Conservation (phyloP, 2,113 vertebrate genomes). For the Baryphthengus martii region DNA sequence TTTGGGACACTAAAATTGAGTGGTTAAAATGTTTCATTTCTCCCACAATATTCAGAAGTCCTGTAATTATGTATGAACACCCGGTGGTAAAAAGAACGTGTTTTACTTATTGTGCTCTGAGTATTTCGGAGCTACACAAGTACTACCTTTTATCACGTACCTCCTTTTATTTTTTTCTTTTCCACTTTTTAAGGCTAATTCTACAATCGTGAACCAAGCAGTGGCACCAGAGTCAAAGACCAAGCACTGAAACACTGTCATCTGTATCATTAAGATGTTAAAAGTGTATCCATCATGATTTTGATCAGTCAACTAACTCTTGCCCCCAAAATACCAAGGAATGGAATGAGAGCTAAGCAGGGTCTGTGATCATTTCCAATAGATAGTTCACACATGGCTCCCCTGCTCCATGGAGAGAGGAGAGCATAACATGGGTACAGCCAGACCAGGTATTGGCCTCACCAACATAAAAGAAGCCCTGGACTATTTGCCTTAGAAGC, state of each 20-base stretch:
- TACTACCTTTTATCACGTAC: background rate
- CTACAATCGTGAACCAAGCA: background rate
- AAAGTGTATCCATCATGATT: background rate
- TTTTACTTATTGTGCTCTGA: background rate
- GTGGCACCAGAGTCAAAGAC: background rate
- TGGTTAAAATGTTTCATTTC: background rate
- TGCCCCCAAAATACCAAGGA: background rate
- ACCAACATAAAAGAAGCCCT: background rate
- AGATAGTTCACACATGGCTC: background rate
- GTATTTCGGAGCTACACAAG: background rate
- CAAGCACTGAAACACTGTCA: background rate
- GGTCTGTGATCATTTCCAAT: background rate
- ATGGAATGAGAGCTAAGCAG: background rate
- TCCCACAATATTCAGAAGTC: background rate
- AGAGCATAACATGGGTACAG: background rate
- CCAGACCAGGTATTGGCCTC: background rate
- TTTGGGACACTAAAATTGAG: background rate
- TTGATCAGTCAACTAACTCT: background rate
- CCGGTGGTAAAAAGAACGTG: background rate
- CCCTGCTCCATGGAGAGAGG: background rate
- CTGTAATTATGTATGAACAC: background rate
- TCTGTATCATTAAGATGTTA: background rate
- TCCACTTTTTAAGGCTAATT: background rate
- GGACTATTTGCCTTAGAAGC: background rate
- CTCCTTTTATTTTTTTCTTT: background rate